These are phyloP conservation scores for Aplidium turbinatum DNA, from an alignment of 23 tunicate genomes.

Conservation along the genomic window DNA sequence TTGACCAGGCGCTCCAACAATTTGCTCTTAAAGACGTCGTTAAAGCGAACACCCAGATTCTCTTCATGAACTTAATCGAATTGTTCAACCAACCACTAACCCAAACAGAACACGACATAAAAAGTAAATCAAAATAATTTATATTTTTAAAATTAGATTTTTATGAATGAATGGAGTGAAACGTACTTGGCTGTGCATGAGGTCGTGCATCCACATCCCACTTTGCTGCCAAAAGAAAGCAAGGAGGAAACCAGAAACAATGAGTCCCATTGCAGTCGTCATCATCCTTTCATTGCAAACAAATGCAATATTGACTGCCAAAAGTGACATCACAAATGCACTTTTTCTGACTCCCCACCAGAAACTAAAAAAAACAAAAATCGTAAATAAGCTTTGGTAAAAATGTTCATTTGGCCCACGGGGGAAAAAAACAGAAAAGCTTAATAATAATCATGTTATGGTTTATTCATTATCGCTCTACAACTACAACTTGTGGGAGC, in stretches of 20 bases:
- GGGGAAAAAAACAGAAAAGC: too few species aligned
- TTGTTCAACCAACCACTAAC: too few species aligned
- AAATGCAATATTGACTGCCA: conserved; percentile 11
- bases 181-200: conserved; percentile 83
- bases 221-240: conserved; percentile 89
- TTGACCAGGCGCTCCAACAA: too few species aligned
- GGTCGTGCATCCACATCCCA: conserved; percentile 90
- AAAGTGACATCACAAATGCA: not conserved
- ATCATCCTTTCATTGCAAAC: not conserved
- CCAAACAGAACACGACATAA: too few species aligned
- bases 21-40: too few species aligned
- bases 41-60: too few species aligned
- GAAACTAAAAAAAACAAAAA: conserved; percentile 17
- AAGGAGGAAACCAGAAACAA: conserved; percentile 44
- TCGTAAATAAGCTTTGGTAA: not conserved
- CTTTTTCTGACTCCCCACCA: conserved; percentile 47
- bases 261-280: conserved; percentile 5
- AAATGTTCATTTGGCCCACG: not conserved
- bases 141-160: not conserved
- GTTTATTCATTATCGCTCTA: too few species aligned
- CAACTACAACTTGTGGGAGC: too few species aligned
- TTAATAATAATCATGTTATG: too few species aligned
- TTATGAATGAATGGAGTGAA: not conserved
- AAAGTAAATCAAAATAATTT: too few species aligned
- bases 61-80: too few species aligned